A percentile compares a stretch with the other conserved stretches of the same genome.
Evolutionary conservation across 2,888 invertebrate genomes (phyloP).

Genomic region (Buathra laborator): DNA sequence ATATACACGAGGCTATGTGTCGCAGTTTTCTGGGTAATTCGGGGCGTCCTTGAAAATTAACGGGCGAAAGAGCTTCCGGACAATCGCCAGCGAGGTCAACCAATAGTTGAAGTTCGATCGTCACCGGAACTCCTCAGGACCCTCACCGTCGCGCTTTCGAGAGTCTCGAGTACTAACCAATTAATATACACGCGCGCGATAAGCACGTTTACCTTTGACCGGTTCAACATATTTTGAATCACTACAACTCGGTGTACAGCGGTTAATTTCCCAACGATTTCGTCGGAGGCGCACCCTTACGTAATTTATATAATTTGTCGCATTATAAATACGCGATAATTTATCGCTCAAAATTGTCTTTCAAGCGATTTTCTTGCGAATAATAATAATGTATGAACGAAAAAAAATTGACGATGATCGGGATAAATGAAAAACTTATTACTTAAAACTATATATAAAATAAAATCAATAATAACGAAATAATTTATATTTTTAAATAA

Average conservation of each 20-base stretch:
- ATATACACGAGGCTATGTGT: constrained; percentile 31
- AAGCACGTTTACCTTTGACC: not conserved
- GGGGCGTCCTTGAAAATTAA: constrained; percentile 50
- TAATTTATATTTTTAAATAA: not conserved
- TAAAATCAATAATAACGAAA: too few species aligned
- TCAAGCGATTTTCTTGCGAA: not conserved
- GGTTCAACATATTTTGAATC: not conserved
- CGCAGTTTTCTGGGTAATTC: constrained; percentile 12
- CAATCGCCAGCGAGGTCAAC: not conserved
- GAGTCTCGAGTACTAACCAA: constrained; percentile 31
- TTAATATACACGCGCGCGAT: not conserved
- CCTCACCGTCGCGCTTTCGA: constrained; percentile 4
- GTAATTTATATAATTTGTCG: not conserved
- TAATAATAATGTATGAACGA: not conserved
- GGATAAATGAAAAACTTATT: not conserved
- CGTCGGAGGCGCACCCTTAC: not conserved
- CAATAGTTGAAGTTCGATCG: constrained; percentile 19
- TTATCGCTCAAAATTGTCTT: not conserved
- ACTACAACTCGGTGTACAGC: not conserved
- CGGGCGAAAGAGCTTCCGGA: constrained; percentile 3
- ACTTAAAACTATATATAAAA: not conserved
- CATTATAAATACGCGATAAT: not conserved
- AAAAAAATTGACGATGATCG: not conserved
- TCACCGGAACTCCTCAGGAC: not conserved
- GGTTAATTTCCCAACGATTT: constrained; percentile 1